A percentile compares a stretch with the other conserved stretches of the same genome.
These are phyloP conservation scores for Acrobasis consociella DNA, from an alignment of 2,888 invertebrate species.

Conservation along the genomic window DNA sequence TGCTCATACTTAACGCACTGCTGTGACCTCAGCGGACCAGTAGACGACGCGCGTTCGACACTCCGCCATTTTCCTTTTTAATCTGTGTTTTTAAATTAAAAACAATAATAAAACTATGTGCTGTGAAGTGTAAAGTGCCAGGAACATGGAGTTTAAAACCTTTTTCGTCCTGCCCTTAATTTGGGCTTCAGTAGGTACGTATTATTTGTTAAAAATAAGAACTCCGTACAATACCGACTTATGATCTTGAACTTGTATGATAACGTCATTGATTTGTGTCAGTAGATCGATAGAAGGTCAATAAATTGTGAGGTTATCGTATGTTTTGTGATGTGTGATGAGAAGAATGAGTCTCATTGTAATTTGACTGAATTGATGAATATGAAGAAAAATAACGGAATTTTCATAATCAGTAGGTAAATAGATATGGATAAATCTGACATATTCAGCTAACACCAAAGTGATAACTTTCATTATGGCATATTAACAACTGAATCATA, in stretches of 20 bases:
- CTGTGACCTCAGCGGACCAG: constrained; percentile 74
- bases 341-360: no score
- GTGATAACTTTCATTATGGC: no score
- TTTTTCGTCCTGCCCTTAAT: constrained; percentile 7
- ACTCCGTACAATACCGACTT: neutral
- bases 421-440: no score
- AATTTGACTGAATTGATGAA: no score
- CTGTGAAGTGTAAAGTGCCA: constrained; percentile 14
- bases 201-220: neutral
- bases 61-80: constrained; percentile 18
- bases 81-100: constrained; percentile 2
- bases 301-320: constrained; percentile 9
- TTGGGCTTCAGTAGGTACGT: constrained; percentile 16
- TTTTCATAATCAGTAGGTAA: no score
- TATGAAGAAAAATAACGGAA: no score
- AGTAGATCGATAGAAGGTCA: constrained; percentile 1
- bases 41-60: constrained; percentile 47
- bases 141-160: constrained; percentile 15
- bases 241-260: constrained; percentile 24
- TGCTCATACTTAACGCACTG: constrained; percentile 53
- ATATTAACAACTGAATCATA: no score
- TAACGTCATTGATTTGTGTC: constrained; percentile 11
- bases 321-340: neutral
- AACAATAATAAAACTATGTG: constrained; percentile 5
- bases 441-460: no score